phyloP scores from a whole-genome alignment of 2,888 invertebrate species.

The Aleiodes testaceus region DNA sequence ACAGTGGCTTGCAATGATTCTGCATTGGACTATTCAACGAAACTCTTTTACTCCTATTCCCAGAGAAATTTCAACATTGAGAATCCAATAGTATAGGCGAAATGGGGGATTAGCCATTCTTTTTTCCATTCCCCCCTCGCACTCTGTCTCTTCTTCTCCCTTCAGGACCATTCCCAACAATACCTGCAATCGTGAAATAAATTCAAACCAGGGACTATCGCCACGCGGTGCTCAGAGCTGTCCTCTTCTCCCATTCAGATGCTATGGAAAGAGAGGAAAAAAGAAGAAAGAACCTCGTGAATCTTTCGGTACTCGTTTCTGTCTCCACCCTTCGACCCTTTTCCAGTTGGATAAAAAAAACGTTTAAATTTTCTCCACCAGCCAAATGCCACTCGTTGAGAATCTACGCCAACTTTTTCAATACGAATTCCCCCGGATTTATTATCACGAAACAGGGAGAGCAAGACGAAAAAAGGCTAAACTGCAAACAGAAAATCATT shows the following conservation, averaged over 20 bases:
- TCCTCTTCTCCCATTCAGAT: conserved; percentile 14
- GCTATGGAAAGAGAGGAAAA: conserved; percentile 24
- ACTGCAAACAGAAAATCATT: too few relatives aligned
- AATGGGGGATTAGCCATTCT: conserved; percentile 39
- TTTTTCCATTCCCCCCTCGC: conserved; percentile 8
- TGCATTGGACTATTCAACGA: conserved; percentile 46
- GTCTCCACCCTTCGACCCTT: conserved; percentile 50
- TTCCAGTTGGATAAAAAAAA: conserved; percentile 41
- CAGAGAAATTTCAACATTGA: conserved; percentile 28
- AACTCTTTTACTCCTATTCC: conserved; percentile 47
- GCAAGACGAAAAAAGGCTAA: conserved; percentile 38
- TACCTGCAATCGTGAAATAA: conserved; percentile 59
- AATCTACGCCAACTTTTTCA: conserved; percentile 47
- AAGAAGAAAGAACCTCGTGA: conserved; percentile 32
- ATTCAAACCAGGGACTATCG: conserved; percentile 51
- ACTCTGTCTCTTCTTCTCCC: conserved; percentile 37
- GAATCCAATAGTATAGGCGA: conserved; percentile 25
- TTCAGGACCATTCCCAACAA: conserved; percentile 52
- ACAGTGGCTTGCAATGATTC: conserved; percentile 3
- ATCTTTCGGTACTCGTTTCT: conserved; percentile 49
- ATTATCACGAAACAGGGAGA: conserved; percentile 26
- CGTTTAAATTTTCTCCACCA: conserved; percentile 44
- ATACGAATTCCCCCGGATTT: conserved; percentile 32
- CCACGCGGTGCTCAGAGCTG: conserved; percentile 26
- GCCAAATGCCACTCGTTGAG: conserved; percentile 35